These are phyloP conservation scores for Sisyra terminalis DNA, from an alignment of 2,888 invertebrate genomes.

Conservation along the genomic window DNA sequence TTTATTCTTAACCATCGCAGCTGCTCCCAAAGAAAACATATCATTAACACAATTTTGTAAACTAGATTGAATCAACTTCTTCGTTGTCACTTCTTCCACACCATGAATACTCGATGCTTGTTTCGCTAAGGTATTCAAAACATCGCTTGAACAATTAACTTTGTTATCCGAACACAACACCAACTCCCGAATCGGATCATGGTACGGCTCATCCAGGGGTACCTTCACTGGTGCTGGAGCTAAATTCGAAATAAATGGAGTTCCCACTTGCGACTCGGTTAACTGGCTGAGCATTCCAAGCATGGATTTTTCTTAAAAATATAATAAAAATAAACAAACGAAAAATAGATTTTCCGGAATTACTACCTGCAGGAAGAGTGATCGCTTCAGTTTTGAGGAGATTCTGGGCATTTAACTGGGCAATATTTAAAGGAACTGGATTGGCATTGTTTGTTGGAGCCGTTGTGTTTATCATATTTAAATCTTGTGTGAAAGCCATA, in stretches of 20 bases:
- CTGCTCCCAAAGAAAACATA: conserved; percentile 23
- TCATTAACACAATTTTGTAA: conserved; percentile 14
- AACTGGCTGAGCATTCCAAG: conserved; percentile 21
- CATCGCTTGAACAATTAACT: conserved; percentile 23
- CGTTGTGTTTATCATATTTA: conserved; percentile 30
- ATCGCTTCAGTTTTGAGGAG: conserved; percentile 3
- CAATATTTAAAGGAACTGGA: conserved; percentile 12
- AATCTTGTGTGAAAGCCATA: conserved; percentile 67
- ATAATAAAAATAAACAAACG: not conserved
- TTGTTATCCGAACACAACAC: conserved; percentile 36
- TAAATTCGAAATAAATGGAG: conserved; percentile 5
- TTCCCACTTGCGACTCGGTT: conserved; percentile 17
- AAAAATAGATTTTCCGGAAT: too few relatives aligned
- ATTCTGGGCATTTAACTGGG: conserved; percentile 16
- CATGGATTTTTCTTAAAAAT: conserved; percentile 12
- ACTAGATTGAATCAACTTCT: conserved; percentile 9
- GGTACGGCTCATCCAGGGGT: conserved; percentile 16
- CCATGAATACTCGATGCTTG: conserved; percentile 41
- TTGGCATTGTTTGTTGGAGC: conserved; percentile 5
- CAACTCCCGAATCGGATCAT: conserved; percentile 46
- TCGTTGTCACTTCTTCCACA: conserved; percentile 26
- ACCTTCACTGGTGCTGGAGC: conserved; percentile 9
- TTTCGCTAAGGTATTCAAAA: conserved; percentile 38
- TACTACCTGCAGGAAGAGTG: not conserved
- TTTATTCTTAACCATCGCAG: conserved; percentile 24